Evolutionary conservation across 2,888 invertebrate species (phyloP), one percentile per base, ranked within the genome.

Genomic region (Ypsolopha sequella): DNA sequence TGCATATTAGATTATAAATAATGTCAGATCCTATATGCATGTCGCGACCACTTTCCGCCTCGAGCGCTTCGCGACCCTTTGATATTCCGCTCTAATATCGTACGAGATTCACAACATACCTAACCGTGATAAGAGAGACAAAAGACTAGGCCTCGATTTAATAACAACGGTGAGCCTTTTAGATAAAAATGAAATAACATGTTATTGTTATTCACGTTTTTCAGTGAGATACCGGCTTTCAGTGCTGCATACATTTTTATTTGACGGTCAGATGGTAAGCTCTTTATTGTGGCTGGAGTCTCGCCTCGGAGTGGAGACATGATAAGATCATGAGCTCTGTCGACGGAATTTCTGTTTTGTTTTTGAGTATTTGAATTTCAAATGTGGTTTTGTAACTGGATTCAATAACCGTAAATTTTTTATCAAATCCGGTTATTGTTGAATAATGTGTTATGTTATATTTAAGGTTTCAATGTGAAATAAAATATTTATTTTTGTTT

Each of bases 1-100:
- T 73, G 66, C 72, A 78, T 74, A 72, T 73, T 70, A 70, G 67
- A 76, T 77, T 75, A 73, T 76, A 76, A 73, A 70, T 75, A 73
- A 74, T 61, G 60, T 65, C 64, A 58, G 62, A 61, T 61, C 63
- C 64, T 67, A 63, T 65, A 64, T 64, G 60, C 57, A 54, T 60
- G 60, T 61, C 62, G 57, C 54, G 62, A 57, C 64, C 70, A 71
- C 63, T 68, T 70, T 62, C 68, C 65, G 66, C 58, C 60, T 55
- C 55, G 59, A 53, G 53, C 51, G 50, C 51, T 53, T 53, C 48
- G 49, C 53, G 53, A 51, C 53, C 53, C 53, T 53, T 53, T 53
- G 51, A 53, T 53, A 53, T 53, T 48, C 48, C 45, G 35, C 44
- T 53, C 47, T 53, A 51, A 53, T 53, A 51, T 51, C 50, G 53